Evolutionary conservation across 2,113 vertebrate species (phyloP).

Genomic region (Lipotes vexillifer): DNA sequence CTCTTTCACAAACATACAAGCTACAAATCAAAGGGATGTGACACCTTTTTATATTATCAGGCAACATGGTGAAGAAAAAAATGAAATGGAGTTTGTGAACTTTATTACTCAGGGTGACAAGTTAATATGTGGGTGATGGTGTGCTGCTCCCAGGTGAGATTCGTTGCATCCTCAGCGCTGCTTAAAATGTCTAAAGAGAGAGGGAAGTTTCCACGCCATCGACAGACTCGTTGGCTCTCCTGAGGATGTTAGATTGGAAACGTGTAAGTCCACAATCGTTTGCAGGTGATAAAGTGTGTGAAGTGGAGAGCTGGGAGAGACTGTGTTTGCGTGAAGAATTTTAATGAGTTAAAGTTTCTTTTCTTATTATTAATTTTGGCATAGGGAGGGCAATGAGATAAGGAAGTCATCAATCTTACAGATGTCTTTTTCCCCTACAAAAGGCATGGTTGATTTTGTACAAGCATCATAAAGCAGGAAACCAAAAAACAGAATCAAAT

Average conservation of each 20-base stretch:
- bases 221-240: background rate
- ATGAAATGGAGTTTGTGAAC: slow-evolving; percentile 73
- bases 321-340: slow-evolving; percentile 15
- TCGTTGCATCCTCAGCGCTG: slow-evolving; percentile 57
- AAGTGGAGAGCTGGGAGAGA: slow-evolving; percentile 34
- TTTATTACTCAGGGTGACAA: slow-evolving; percentile 74
- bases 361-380: slow-evolving; percentile 69
- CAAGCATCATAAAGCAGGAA: slow-evolving; percentile 38
- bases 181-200: slow-evolving; percentile 60
- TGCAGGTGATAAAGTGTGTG: slow-evolving; percentile 28
- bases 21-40: slow-evolving; percentile 69
- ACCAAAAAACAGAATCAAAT: slow-evolving; percentile 54
- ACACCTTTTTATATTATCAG: slow-evolving; percentile 68
- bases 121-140: slow-evolving; percentile 67
- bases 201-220: background rate
- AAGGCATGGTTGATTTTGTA: slow-evolving; percentile 33
- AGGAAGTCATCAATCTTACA: slow-evolving; percentile 58
- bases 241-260: slow-evolving; percentile 54
- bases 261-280: background rate
- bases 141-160: slow-evolving; percentile 58
- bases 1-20: slow-evolving; percentile 65
- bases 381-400: slow-evolving; percentile 58
- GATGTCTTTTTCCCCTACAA: slow-evolving; percentile 11
- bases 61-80: slow-evolving; percentile 62
- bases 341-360: slow-evolving; percentile 72